These are phyloP conservation scores for Cirrhinus mrigala DNA, from an alignment of 2,797 vertebrate species.

Conservation along the genomic window DNA sequence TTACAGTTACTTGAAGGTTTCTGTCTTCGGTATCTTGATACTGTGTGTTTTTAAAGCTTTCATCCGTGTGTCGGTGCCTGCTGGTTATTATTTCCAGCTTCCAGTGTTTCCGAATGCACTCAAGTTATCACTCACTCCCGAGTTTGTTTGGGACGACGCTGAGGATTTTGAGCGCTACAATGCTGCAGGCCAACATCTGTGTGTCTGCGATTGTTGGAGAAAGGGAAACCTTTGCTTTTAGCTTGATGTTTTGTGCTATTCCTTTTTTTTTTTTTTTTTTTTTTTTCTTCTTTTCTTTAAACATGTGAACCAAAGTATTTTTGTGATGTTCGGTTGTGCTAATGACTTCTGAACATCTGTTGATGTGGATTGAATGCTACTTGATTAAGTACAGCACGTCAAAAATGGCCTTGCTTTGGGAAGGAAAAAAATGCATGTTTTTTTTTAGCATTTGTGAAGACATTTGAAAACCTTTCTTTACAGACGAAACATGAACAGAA, in stretches of 20 bases:
- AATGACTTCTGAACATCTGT: neutral
- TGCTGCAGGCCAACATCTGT: neutral
- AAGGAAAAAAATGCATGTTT: neutral
- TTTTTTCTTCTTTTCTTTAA: neutral
- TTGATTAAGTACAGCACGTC: neutral
- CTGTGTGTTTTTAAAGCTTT: neutral
- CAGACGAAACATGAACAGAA: neutral
- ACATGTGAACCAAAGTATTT: neutral
- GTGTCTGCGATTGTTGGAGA: neutral
- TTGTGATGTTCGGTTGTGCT: neutral
- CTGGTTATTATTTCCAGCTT: neutral
- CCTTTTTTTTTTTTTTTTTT: neutral
- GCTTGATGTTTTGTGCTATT: neutral
- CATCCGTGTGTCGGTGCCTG: neutral
- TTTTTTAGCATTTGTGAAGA: neutral
- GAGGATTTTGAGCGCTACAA: neutral
- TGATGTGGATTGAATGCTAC: neutral
- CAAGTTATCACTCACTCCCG: constrained; percentile 6
- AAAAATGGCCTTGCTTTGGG: neutral
- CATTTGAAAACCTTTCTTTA: neutral
- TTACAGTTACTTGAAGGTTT: constrained; percentile 31
- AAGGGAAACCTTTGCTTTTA: neutral
- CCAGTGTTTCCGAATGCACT: neutral
- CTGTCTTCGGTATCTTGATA: neutral
- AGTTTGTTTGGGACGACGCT: neutral